Percentiles rank a stretch among this genome's conserved stretches.
Conservation (phyloP, 2,797 vertebrate species). For the Falco rusticolus region DNA sequence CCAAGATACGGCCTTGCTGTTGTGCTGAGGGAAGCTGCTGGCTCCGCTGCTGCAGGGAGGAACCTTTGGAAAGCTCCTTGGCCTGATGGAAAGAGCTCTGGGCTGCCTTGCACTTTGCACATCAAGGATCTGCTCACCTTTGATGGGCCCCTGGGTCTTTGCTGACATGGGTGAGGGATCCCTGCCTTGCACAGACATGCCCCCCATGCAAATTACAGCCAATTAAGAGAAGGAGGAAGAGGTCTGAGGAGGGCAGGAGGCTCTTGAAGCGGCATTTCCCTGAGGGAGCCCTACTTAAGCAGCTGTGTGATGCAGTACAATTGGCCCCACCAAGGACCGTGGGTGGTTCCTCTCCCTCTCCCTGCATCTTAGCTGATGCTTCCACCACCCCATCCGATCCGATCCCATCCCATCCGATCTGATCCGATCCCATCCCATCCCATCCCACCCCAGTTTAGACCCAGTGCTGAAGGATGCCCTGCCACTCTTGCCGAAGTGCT, state of each 20-base stretch:
- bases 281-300: neutral
- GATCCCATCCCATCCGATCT: no score
- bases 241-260: neutral
- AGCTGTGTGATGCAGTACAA: neutral
- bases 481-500: neutral
- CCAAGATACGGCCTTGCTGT: neutral
- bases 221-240: neutral
- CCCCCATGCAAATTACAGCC: neutral
- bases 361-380: neutral
- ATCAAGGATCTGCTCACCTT: neutral
- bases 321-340: rapidly evolving
- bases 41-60: neutral
- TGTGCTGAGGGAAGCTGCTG: neutral
- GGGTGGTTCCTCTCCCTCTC: neutral
- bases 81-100: neutral
- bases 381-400: no score
- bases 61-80: neutral
- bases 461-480: neutral
- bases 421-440: neutral
- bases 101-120: neutral
- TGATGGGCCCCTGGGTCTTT: neutral
- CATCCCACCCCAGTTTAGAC: no score
- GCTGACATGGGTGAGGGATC: neutral
- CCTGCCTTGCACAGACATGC: neutral
- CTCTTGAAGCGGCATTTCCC: neutral